Base-by-base conservation (phyloP, 1,140 invertebrate species). In the Apis laboriosa region DNA sequence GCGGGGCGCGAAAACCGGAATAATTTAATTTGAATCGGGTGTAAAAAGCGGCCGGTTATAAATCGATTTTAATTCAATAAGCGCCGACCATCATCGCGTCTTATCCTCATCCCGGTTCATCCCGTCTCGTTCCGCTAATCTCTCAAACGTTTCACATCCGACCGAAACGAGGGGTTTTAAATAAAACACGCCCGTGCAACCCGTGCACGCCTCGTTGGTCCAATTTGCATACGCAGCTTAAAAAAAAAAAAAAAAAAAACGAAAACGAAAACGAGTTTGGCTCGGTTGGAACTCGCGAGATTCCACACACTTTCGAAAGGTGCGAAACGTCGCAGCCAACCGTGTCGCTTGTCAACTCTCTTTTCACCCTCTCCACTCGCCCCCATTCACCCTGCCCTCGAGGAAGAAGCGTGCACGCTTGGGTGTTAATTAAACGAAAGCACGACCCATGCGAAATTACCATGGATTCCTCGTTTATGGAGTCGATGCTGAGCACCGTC, bases 381-480 rank as follows among this genome's bases (percentile, higher is more conserved):
- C 19, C 72, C 55, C n/a, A 21, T 74, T 74, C n/a, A 11, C 72
- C 13, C 21, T 43, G 53, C 60, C 28, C 34, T 9, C 24, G 71
- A 34, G 55, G 53, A 34, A 34, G 34, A 24, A 24, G 24, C 9
- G 24, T 4, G 71, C 9, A 19, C 24, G n/a, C 49, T 15, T 15
- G 49, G 56, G 19, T n/a, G 56, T 75, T 75, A 75, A 75, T 75
- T 75, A 75, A 75, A 63, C 56, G 72, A 0, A 49, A 61, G 56
- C 43, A 61, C 56, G 24, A 58, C 8, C 17, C 17, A 21, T 24
- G 53, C 53, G 66, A 12, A 93, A 95, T 95, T 93, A 97, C 97
- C 97, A 98, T 98, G n/a, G 97, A 98, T 93, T 98, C 97, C 92
- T 98, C 97, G 91, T 98, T 97, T 86, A 98, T 98, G 8, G 97